A percentile compares a stretch with the other conserved stretches of the same genome.
Evolutionary conservation across 2,888 invertebrate genomes (phyloP).

Genomic region (Xestia c-nigrum): DNA sequence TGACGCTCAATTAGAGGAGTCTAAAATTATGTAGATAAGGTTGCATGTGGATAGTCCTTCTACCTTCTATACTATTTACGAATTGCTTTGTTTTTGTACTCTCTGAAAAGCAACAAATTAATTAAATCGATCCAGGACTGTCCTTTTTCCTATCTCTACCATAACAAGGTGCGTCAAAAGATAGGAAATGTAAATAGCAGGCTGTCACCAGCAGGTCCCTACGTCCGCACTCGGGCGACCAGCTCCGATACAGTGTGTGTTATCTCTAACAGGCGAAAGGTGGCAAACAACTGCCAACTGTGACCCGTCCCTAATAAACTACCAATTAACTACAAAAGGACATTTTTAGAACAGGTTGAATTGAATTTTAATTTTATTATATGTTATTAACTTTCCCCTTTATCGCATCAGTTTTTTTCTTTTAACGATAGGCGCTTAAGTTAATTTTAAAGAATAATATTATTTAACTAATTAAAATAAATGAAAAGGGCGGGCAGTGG

Average conservation of each 20-base stretch:
- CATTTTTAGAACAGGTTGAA: slow-evolving; percentile 58
- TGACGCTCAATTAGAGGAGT: background rate
- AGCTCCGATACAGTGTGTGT: slow-evolving; percentile 30
- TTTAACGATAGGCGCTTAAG: slow-evolving; percentile 32
- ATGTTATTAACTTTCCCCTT: slow-evolving; percentile 17
- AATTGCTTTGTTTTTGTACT: background rate
- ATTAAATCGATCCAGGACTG: background rate
- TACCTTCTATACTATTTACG: no score
- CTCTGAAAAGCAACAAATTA: background rate
- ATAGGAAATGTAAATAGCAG: slow-evolving; percentile 79
- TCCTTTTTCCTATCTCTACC: slow-evolving; percentile 67
- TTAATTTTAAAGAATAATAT: slow-evolving; percentile 29
- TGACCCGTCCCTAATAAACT: slow-evolving; percentile 58
- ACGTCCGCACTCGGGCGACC: slow-evolving; percentile 39
- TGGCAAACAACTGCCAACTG: slow-evolving; percentile 50
- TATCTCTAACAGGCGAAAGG: slow-evolving; percentile 57
- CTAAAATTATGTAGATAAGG: background rate
- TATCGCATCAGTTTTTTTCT: slow-evolving; percentile 3
- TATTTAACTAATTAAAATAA: slow-evolving; percentile 55
- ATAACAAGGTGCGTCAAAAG: slow-evolving; percentile 75
- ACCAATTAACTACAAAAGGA: slow-evolving; percentile 68
- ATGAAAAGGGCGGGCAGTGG: slow-evolving; percentile 43
- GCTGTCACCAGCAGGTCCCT: slow-evolving; percentile 61
- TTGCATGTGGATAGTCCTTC: background rate
- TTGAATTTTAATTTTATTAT: slow-evolving; percentile 62